Base-by-base conservation (phyloP, 2,113 vertebrate genomes). In the Blennius ocellaris region DNA sequence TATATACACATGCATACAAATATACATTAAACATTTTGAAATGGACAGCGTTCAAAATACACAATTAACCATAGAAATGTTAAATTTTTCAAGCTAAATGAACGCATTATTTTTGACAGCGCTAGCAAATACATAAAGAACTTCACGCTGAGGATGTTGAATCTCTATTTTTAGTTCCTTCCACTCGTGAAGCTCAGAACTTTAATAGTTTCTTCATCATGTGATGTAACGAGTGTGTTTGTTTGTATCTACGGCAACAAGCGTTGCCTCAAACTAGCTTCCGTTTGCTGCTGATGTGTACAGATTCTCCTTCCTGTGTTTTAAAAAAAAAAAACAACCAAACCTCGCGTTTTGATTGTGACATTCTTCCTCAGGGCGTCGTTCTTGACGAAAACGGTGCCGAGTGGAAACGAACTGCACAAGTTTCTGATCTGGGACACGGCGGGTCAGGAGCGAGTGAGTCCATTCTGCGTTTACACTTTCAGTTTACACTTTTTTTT, bases 391-490 rank as follows among this genome's bases (percentile, higher is more conserved):
- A 99, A 99, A 95, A 99, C 97, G 0, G 97, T 99, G 54, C 94
- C 97, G 37, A 96, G 94, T 92, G 97, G 97, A 73, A 95, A 97
- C 81, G 98, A 99, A 81, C 95, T 99, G 61, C 98, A 99, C 92
- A 99, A 99, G 73, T 99, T 99, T 92, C 94, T 99, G 68, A 99
- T 99, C 91, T 99, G 98, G 98, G 98, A 99, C 85, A 99, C 98
- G 5, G 98, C 97, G 43, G 98, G 98, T 44, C 98, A 99, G 87
- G 97, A 99, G 39, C 89, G 97, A 88, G 98, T 99, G 85, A 93
- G 96, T 92, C 44, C 21, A 11, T 11, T 5, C 9, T 11, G 15
- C 8, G 49, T 57, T 15, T 11, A 30, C 12, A 5, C 15, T 67
- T 12, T 17, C 11, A 17, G 39, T 69, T 65, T 15, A 11, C 9